These are phyloP conservation scores for Wiebesia pumilae DNA, from an alignment of 1,140 invertebrate species.

Conservation along the genomic window DNA sequence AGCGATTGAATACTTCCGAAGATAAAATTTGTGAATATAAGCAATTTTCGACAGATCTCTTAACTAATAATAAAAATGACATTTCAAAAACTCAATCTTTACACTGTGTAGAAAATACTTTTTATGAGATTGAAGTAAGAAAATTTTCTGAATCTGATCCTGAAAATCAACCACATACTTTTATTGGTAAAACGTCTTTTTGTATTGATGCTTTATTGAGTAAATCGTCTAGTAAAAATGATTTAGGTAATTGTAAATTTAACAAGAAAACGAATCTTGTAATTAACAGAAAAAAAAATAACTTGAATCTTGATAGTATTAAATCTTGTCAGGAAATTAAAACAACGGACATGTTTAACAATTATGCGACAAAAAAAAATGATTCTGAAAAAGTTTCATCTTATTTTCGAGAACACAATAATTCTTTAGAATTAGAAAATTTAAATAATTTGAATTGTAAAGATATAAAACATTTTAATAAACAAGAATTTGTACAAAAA, in stretches of 20 bases:
- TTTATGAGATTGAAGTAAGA: neutral
- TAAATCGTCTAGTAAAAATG: conserved; percentile 49
- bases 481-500: conserved; percentile 13
- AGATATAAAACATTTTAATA: neutral
- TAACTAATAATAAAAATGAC: neutral
- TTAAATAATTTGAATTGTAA: neutral
- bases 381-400: neutral
- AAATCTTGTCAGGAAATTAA: neutral
- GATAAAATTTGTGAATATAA: conserved; percentile 7
- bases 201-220: conserved; percentile 82
- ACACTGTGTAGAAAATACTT: neutral
- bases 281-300: conserved; percentile 11
- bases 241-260: neutral
- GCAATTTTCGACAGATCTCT: neutral
- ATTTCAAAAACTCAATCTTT: neutral
- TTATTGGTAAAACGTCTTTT: conserved; percentile 77
- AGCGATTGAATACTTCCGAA: neutral
- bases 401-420: neutral
- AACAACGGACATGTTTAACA: neutral
- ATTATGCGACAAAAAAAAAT: neutral
- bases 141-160: neutral
- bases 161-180: neutral
- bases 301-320: neutral
- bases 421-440: neutral
- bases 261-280: conserved; percentile 10